Conservation (phyloP, 2,888 invertebrate genomes). For the Odontomyia ornata region DNA sequence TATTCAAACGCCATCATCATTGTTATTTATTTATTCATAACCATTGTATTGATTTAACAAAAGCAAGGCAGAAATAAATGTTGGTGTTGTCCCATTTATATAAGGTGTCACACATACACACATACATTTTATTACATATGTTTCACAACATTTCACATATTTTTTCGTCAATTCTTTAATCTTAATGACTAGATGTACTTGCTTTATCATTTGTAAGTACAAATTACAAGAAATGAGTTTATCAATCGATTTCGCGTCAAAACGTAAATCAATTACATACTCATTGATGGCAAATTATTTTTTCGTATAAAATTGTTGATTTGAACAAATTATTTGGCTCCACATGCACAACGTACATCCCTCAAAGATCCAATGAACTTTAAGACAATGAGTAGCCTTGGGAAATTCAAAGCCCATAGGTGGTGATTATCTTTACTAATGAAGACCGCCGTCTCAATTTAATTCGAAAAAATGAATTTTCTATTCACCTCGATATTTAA, state of each 20-base stretch:
- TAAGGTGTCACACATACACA: neutral
- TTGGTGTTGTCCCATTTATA: slow-evolving; percentile 24
- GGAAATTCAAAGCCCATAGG: too few species aligned
- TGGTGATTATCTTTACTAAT: too few species aligned
- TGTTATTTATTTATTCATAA: neutral
- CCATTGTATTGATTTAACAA: neutral
- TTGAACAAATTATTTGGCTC: too few species aligned
- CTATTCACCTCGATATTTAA: too few species aligned
- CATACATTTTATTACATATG: neutral
- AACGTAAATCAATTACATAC: neutral
- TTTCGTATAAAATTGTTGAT: neutral
- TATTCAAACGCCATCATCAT: neutral
- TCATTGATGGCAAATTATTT: neutral
- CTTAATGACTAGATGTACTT: neutral
- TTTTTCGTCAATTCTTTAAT: neutral
- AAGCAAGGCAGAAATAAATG: slow-evolving; percentile 22
- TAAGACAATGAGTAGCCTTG: too few species aligned
- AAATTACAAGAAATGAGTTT: slow-evolving; percentile 1
- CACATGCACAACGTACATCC: too few species aligned
- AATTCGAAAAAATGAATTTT: too few species aligned
- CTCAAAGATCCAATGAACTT: too few species aligned
- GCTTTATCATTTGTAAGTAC: neutral
- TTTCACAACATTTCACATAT: neutral
- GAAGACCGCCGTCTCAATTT: too few species aligned
- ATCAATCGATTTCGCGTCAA: neutral